phyloP scores from a whole-genome alignment of 1,140 invertebrate species.

The Drosophila kohkoa region DNA sequence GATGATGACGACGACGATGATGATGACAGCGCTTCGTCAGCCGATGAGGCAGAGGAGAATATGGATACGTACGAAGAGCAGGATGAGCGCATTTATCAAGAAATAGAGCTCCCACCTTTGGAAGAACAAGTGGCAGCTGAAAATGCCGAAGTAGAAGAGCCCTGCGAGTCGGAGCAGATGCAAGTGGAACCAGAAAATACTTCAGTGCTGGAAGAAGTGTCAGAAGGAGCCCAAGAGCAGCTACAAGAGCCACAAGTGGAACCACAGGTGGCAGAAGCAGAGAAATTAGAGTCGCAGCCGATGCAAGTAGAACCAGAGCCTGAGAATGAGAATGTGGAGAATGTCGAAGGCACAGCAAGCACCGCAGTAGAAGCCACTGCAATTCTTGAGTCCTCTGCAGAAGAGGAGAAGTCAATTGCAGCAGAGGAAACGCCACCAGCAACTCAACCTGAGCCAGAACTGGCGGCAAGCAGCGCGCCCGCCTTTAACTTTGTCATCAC shows the following conservation, averaged over 20 bases:
- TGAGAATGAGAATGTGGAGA: neutral
- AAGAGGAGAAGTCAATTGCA: neutral
- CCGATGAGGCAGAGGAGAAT: constrained; percentile 69
- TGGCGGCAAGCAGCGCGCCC: neutral
- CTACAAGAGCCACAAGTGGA: neutral
- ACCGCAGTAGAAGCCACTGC: neutral
- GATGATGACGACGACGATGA: constrained; percentile 53
- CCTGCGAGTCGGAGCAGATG: neutral
- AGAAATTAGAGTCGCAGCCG: neutral
- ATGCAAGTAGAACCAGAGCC: neutral
- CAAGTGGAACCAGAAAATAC: neutral
- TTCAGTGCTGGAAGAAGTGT: neutral
- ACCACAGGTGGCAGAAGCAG: neutral
- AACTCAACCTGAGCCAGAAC: neutral
- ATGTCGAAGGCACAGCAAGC: neutral
- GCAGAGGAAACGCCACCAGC: neutral
- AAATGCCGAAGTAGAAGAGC: neutral
- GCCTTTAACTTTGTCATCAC: constrained; percentile 67
- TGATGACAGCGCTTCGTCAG: constrained; percentile 60
- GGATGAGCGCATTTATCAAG: constrained; percentile 68
- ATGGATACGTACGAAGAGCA: constrained; percentile 58
- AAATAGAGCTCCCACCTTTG: constrained; percentile 66
- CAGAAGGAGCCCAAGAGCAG: neutral
- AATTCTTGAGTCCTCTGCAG: neutral
- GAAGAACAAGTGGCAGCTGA: constrained; percentile 21